Evolutionary conservation across 2,113 vertebrate genomes (phyloP), one percentile per base, ranked within the genome.

Genomic region (Anhinga rufa): DNA sequence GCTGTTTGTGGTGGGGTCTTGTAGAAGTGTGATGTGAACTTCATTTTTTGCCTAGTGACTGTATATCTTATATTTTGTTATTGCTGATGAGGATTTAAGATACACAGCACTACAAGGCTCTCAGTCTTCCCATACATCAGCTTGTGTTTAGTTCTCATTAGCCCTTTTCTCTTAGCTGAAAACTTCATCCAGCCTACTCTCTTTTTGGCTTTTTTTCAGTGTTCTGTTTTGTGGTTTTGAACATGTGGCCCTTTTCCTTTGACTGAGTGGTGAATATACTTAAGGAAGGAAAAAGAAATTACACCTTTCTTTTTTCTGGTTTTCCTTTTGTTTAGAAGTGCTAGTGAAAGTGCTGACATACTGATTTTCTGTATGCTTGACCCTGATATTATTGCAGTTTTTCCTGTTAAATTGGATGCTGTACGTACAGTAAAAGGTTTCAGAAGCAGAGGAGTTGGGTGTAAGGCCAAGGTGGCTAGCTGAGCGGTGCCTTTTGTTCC

Each of bases 301-400:
- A 49, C 29, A 26, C 12, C 14, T 84, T 34, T 26, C 10, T 60
- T n/a, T 22, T 22, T 48, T 22, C 25, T 72, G 40, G 4, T 48
- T 87, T 78, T 70, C 25, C 20, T 87, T 65, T 44, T 64, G 29
- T 68, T 85, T 13, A 34, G 61, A 75, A 82, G 55, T 3, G 1
- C n/a, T 26, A 5, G 54, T 42, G 54, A 64, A 80, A 82, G 34
- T 1, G 2, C 15, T 5, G 4, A 17, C 0, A 0, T 62, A 52
- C 24, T 70, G 54, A 14, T 55, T 65, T 46, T 69, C 51, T 72
- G 8, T 48, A 4, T 61, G 49, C 68, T 74, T 49, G 25, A 9
- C 44, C n/a, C 69, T 57, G 22, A 2, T 42, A 5, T 42, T 79
- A 8, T 4, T 49, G 72, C 12, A 49, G 12, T 14, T 86, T 80